phyloP scores from a whole-genome alignment of 2,888 invertebrate species.

The Corbicula japonica region DNA sequence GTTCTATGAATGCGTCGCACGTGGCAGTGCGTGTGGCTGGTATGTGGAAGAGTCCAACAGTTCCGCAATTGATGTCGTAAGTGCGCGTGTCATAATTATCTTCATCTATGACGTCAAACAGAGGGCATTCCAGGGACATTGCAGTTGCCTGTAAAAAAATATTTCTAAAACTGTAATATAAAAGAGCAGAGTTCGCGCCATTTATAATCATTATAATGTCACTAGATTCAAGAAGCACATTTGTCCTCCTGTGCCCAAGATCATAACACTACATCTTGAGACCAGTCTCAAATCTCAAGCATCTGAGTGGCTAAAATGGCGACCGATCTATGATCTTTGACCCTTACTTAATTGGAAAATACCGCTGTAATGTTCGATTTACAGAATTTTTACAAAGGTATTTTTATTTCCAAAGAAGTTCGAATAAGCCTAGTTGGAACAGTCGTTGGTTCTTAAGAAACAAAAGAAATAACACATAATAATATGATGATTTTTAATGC shows the following conservation, averaged over 20 bases:
- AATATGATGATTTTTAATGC: no score
- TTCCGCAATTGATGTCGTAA: conserved; percentile 41
- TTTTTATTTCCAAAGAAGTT: not conserved
- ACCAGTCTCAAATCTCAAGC: not conserved
- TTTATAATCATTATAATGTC: no score
- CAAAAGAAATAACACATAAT: not conserved
- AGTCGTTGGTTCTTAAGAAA: not conserved
- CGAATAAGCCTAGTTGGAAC: not conserved
- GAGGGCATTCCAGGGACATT: conserved; percentile 38
- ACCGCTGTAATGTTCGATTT: no score
- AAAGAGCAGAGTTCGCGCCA: not conserved
- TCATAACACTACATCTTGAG: no score
- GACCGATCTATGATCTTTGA: no score
- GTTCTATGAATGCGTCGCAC: conserved; percentile 47
- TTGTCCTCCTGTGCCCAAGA: no score
- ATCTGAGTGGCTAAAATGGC: not conserved
- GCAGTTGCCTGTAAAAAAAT: conserved; percentile 26
- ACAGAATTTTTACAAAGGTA: no score
- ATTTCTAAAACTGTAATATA: not conserved
- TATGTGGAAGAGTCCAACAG: conserved; percentile 25
- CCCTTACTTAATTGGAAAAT: no score
- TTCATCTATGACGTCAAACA: conserved; percentile 47
- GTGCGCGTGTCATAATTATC: conserved; percentile 43
- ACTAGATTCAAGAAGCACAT: no score
- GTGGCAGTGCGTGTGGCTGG: not conserved